These are phyloP conservation scores for Sylvilagus bachmani DNA, from an alignment of 2,113 vertebrate species.

Conservation along the genomic window DNA sequence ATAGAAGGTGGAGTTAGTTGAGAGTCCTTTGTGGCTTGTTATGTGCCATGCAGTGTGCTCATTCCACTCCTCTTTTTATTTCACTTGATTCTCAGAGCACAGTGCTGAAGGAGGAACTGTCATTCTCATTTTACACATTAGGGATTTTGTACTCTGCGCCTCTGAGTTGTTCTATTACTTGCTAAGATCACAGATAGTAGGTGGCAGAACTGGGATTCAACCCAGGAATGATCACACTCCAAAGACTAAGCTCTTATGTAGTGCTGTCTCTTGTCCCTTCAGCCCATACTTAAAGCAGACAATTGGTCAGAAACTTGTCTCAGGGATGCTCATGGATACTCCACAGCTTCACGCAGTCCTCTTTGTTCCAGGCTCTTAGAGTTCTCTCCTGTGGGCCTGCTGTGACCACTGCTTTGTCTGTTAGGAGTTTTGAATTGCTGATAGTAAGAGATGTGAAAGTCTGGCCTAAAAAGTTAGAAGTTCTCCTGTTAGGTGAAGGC, in stretches of 20 bases:
- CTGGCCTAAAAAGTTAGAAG: background rate
- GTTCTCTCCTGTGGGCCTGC: background rate
- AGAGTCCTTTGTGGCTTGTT: background rate
- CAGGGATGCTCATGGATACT: background rate
- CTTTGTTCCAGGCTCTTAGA: background rate
- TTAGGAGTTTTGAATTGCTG: background rate
- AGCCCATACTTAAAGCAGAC: background rate
- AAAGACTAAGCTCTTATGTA: background rate
- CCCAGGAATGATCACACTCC: background rate
- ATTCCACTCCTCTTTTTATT: background rate
- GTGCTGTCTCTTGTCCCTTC: background rate
- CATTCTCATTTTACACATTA: background rate
- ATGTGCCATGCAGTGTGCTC: background rate
- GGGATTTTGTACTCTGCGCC: background rate
- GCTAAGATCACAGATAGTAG: background rate
- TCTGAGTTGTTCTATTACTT: conserved; percentile 17
- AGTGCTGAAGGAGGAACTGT: background rate
- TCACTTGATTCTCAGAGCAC: conserved; percentile 15
- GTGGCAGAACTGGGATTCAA: background rate
- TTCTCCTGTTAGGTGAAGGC: background rate
- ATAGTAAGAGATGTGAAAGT: background rate
- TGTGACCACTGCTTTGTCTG: background rate
- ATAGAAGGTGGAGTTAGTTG: background rate
- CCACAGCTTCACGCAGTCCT: background rate
- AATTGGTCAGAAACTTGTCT: background rate